Conservation (phyloP, 2,797 vertebrate species). For the Falco naumanni region DNA sequence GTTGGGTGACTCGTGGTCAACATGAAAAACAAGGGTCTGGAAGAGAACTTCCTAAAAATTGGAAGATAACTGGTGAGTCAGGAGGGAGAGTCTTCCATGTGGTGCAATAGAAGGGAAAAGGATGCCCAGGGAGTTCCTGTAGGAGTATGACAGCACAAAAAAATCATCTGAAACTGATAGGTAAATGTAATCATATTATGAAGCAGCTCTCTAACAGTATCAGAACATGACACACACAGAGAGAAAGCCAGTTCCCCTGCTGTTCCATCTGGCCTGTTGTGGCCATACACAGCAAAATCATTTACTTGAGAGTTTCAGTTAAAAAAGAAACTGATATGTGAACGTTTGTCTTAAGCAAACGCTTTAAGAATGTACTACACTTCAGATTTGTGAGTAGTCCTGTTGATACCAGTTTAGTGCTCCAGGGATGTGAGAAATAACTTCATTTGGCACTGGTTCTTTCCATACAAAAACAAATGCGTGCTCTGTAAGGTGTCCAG, state of each 20-base stretch:
- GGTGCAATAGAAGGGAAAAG: background rate
- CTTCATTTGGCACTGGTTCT: background rate
- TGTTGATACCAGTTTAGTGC: background rate
- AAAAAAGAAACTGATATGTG: background rate
- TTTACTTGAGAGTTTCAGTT: background rate
- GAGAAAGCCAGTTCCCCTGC: background rate
- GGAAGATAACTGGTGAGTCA: background rate
- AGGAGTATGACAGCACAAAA: background rate
- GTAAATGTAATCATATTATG: background rate
- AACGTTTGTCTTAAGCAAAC: background rate
- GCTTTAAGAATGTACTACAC: background rate
- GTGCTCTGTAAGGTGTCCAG: background rate
- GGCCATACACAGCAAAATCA: background rate
- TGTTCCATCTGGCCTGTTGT: background rate
- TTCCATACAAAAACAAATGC: background rate
- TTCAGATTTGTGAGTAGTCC: background rate
- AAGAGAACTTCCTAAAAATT: background rate
- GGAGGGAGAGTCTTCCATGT: background rate
- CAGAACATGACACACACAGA: background rate
- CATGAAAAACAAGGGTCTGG: accelerated
- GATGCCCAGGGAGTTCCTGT: background rate
- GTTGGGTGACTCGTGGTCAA: background rate
- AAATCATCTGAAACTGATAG: background rate
- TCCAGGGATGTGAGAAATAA: background rate
- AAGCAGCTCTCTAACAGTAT: background rate